Base-by-base conservation (phyloP, 2,113 vertebrate genomes). In the Sinosuthora webbiana region DNA sequence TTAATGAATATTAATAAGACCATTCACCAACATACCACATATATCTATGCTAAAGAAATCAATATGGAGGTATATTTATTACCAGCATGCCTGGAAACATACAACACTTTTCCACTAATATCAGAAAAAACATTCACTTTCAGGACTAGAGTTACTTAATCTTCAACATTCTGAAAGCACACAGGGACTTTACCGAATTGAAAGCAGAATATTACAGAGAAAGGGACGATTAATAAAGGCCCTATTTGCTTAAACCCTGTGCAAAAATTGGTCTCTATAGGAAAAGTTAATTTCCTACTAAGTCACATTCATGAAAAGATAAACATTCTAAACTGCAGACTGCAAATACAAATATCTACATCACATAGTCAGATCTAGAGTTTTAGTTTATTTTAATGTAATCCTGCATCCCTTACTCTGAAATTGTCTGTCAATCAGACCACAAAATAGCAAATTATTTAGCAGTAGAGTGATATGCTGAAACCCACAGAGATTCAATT, bases 1-100 rank as follows among this genome's bases (percentile, higher is more conserved):
- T 86, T 93, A 97, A 97, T 97, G 87, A 96, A 97, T 97, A 96
- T 95, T 97, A 94, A 95, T 93, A 79, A 90, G 88, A 81, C 45
- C 44, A 94, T 95, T 96, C 83, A 91, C 74, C 80, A 82, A 78
- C 53, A 73, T 67, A 93, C 33, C 56, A 87, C 75, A 84, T 92
- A 91, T 45, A 94, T 92, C 62, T 89, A 53, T 67, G 70, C 71
- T 95, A 88, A 92, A 82, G 44, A 89, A 94, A 91, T 96, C 94
- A 88, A 85, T 93, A 92, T 37, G 45, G 62, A 85, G 71, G 62
- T 45, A 62, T 87, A 92, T 94, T 95, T 95, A 95, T 96, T 93
- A 89, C 52, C 24, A 78, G 31, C 2, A 1, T 88, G 44, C 63
- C 44, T 80, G 63, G 42, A 88, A 94, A 92, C 69, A 84, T n/a